A percentile compares a stretch with the other conserved stretches of the same genome.
These are phyloP conservation scores for Hirtodrosophila histrioides DNA, from an alignment of 2,888 invertebrate genomes.

Conservation along the genomic window DNA sequence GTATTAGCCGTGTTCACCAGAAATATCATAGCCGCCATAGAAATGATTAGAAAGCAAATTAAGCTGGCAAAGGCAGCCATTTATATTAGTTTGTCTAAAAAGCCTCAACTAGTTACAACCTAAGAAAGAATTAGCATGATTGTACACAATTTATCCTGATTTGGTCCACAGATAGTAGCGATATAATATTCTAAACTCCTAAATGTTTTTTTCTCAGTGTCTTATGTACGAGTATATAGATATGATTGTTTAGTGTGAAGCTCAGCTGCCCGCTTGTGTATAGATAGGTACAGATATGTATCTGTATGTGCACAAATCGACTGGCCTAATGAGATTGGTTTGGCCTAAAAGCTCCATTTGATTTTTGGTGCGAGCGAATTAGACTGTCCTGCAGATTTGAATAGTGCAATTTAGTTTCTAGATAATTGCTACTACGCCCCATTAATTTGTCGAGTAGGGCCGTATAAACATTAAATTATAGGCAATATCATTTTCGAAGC, in stretches of 20 bases:
- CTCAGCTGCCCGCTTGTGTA: conserved; percentile 4
- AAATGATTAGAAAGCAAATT: no score
- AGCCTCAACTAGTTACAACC: no score
- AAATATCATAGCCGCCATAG: no score
- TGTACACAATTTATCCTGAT: no score
- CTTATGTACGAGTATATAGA: not conserved
- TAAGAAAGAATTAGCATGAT: no score
- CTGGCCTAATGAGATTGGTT: conserved; percentile 32
- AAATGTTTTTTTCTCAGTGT: no score
- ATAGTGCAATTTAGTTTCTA: conserved; percentile 19
- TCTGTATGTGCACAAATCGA: conserved; percentile 4
- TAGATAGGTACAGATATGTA: not conserved
- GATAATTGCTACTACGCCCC: conserved; percentile 66
- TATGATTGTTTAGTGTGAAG: not conserved
- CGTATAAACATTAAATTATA: conserved; percentile 38
- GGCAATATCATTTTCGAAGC: conserved; percentile 58
- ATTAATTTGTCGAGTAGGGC: conserved; percentile 55
- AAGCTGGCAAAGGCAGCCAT: no score
- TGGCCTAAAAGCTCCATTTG: conserved; percentile 6
- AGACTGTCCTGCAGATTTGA: conserved; percentile 1
- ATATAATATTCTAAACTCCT: no score
- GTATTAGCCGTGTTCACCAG: no score
- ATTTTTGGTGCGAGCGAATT: conserved; percentile 17
- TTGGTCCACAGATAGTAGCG: no score
- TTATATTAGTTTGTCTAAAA: no score